Conservation (phyloP, 2,888 invertebrate genomes). For the Melanostoma scalare region DNA sequence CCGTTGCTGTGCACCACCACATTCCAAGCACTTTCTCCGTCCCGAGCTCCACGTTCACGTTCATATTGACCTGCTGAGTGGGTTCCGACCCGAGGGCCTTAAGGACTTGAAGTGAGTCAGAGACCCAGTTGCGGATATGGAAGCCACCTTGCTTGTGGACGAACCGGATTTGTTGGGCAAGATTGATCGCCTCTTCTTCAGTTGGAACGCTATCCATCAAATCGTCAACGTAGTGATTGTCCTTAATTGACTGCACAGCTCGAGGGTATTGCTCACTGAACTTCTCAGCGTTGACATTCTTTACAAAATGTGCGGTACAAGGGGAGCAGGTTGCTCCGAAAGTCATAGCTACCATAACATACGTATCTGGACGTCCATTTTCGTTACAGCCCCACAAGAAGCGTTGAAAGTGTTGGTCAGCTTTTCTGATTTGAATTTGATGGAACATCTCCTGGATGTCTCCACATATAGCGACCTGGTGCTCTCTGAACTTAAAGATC, state of each 20-base stretch:
- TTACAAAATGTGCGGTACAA: slow-evolving; percentile 26
- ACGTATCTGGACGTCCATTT: slow-evolving; percentile 56
- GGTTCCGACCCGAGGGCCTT: slow-evolving; percentile 28
- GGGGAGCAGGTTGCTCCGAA: slow-evolving; percentile 74
- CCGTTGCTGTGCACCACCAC: slow-evolving; percentile 8
- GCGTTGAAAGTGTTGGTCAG: slow-evolving; percentile 74
- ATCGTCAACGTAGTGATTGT: slow-evolving; percentile 75
- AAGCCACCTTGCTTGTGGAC: slow-evolving; percentile 62
- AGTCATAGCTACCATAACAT: slow-evolving; percentile 71
- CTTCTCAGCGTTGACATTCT: slow-evolving; percentile 43
- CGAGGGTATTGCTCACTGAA: not conserved
- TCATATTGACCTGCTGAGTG: slow-evolving; percentile 6
- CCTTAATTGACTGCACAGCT: slow-evolving; percentile 41
- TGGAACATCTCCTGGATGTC: slow-evolving; percentile 76
- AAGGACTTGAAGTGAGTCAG: slow-evolving; percentile 66
- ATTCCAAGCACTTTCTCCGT: not conserved
- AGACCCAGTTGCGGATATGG: slow-evolving; percentile 73
- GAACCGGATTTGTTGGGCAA: slow-evolving; percentile 59
- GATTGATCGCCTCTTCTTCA: slow-evolving; percentile 61
- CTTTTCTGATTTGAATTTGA: slow-evolving; percentile 71
- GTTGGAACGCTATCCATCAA: slow-evolving; percentile 74
- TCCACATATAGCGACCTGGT: slow-evolving; percentile 75
- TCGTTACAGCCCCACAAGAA: slow-evolving; percentile 75
- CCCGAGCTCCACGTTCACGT: not conserved
- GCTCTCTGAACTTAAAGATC: slow-evolving; percentile 76